A percentile compares a stretch with the other conserved stretches of the same genome.
phyloP scores from a whole-genome alignment of 2,113 vertebrate species.

The Epinephelus fuscoguttatus region DNA sequence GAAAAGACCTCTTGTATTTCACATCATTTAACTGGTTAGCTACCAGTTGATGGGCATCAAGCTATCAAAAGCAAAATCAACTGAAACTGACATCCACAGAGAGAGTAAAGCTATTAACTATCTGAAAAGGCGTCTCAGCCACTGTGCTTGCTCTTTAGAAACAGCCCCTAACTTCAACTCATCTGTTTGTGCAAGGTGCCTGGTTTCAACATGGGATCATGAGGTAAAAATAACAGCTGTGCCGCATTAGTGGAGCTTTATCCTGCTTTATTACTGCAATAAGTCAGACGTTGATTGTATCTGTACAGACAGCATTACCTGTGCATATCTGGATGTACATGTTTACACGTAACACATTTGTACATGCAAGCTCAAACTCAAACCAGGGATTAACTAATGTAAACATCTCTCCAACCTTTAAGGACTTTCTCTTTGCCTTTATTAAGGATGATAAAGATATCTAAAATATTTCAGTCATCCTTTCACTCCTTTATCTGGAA shows the following conservation, averaged over 20 bases:
- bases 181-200: not conserved
- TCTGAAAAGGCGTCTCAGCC: not conserved
- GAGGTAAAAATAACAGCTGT: not conserved
- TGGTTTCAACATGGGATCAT: not conserved
- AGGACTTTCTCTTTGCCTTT: not conserved
- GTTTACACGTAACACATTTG: not conserved
- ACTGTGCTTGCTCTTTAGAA: not conserved
- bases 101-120: not conserved
- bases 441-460: too few relatives aligned
- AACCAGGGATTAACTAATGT: too few relatives aligned
- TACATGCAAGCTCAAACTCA: too few relatives aligned
- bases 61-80: too few relatives aligned
- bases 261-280: not conserved
- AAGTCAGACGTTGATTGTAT: not conserved
- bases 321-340: not conserved
- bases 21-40: too few relatives aligned
- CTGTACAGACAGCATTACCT: not conserved
- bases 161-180: not conserved
- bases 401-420: not conserved
- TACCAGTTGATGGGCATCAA: too few relatives aligned
- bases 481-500: not conserved
- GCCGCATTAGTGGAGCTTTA: not conserved
- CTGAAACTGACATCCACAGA: not conserved
- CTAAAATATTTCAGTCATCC: not conserved
- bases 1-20: too few relatives aligned